Evolutionary conservation across 2,888 invertebrate genomes (phyloP).

Genomic region (Ophioninae sp.): DNA sequence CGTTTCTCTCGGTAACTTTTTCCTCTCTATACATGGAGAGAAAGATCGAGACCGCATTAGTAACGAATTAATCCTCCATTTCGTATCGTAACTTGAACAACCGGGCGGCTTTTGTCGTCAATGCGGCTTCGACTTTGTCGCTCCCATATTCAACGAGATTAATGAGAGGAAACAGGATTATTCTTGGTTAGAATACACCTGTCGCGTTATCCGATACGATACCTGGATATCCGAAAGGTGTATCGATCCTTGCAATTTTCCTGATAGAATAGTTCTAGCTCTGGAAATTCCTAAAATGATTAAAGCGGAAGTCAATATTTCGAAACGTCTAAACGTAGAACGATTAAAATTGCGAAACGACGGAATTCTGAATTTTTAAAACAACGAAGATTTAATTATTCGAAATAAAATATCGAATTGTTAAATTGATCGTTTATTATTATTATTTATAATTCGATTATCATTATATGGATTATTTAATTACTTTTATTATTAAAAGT

Average conservation of each 20-base stretch:
- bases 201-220: background rate
- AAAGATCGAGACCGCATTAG: conserved; percentile 5
- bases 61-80: background rate
- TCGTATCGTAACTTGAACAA: conserved; percentile 8
- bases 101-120: background rate
- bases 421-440: too few species aligned
- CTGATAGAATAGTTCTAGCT: background rate
- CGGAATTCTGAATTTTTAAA: too few species aligned
- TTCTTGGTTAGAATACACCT: background rate
- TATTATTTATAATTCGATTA: too few species aligned
- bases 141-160: conserved; percentile 9
- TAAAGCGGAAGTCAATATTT: too few species aligned
- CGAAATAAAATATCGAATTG: too few species aligned
- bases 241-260: background rate
- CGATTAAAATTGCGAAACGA: too few species aligned
- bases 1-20: conserved; percentile 53
- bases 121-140: background rate
- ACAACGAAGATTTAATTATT: too few species aligned
- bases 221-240: background rate
- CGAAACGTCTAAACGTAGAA: too few species aligned
- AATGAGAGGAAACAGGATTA: background rate
- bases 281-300: background rate
- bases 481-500: too few species aligned
- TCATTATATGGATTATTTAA: too few species aligned
- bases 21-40: conserved; percentile 24